Conservation (phyloP, 2,113 vertebrate genomes). For the Nyctibius bracteatus region DNA sequence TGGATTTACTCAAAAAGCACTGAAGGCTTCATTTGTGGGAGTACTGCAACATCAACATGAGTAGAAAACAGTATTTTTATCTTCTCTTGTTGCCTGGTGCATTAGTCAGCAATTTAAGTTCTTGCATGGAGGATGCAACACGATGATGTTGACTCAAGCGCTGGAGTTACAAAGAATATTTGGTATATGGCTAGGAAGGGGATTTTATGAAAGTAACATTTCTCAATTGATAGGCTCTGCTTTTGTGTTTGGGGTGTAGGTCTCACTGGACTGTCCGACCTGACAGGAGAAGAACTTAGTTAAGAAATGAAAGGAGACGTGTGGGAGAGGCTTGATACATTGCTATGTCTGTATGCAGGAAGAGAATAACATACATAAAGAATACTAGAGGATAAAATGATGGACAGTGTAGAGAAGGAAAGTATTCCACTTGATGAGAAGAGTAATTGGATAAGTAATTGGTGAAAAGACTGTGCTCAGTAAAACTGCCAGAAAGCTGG, state of each 20-base stretch:
- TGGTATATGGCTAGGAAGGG: not conserved
- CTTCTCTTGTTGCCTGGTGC: not conserved
- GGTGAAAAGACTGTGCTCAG: not conserved
- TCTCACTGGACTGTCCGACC: not conserved
- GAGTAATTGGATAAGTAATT: conserved; percentile 42
- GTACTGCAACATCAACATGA: not conserved
- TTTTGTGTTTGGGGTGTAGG: not conserved
- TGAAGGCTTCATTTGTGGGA: not conserved
- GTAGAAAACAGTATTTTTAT: not conserved
- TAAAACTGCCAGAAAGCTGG: not conserved
- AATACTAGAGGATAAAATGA: not conserved
- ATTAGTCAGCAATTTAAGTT: not conserved
- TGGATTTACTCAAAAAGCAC: not conserved
- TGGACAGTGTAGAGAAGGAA: not conserved
- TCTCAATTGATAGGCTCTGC: not conserved
- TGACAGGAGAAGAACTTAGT: not conserved
- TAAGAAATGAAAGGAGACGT: not conserved
- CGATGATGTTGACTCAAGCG: not conserved
- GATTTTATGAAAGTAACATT: not conserved
- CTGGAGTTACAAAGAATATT: not conserved
- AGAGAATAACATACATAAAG: not conserved
- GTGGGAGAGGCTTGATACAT: not conserved
- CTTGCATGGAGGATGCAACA: not conserved
- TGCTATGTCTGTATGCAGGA: not conserved
- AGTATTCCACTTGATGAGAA: not conserved